Evolutionary conservation across 2,113 vertebrate species (phyloP).

Genomic region (Paralichthys olivaceus): DNA sequence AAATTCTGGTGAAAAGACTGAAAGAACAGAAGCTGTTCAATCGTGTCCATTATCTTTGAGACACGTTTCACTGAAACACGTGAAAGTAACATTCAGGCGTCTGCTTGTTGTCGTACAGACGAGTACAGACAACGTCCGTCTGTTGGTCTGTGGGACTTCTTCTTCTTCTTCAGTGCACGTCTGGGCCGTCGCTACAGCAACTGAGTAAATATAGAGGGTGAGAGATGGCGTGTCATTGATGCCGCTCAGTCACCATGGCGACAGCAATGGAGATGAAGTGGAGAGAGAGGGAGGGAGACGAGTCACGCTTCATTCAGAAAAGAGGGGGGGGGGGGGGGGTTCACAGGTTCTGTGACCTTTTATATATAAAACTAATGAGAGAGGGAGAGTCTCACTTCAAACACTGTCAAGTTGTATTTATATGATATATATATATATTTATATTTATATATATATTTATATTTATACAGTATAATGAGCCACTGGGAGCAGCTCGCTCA

Average conservation of each 20-base stretch:
- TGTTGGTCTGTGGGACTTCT: neutral
- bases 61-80: too few relatives aligned
- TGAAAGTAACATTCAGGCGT: too few relatives aligned
- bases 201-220: constrained; percentile 77
- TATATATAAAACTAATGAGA: neutral
- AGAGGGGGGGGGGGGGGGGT: neutral
- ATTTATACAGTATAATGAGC: too few relatives aligned
- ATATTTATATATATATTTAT: too few relatives aligned
- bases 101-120: neutral
- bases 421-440: too few relatives aligned
- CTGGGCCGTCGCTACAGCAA: constrained; percentile 67
- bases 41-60: too few relatives aligned
- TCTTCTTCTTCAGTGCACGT: constrained; percentile 21
- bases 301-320: constrained; percentile 67
- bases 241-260: constrained; percentile 55
- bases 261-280: constrained; percentile 47
- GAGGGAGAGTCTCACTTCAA: neutral
- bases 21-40: too few relatives aligned
- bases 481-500: too few relatives aligned
- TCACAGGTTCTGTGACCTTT: constrained; percentile 20
- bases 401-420: too few relatives aligned
- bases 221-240: constrained; percentile 59
- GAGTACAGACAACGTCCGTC: neutral
- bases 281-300: constrained; percentile 25
- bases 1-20: too few relatives aligned